Percentiles rank a stretch among this genome's conserved stretches.
phyloP scores from a whole-genome alignment of 2,113 vertebrate species.

The Prietella phreatophila region DNA sequence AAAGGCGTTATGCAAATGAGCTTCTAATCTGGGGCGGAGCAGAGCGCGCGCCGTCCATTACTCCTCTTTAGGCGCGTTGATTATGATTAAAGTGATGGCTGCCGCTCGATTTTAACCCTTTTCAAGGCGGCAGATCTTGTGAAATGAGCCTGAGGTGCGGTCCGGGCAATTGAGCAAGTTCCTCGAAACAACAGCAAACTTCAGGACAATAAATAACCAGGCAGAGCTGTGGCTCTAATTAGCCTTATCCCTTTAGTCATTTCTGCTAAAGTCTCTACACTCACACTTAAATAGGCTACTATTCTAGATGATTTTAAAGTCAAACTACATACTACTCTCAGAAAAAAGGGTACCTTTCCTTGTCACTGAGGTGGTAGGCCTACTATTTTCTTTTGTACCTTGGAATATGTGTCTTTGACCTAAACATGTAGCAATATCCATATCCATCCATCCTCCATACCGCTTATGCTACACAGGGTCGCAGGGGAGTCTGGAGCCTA shows the following conservation, averaged over 20 bases:
- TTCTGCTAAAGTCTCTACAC: not conserved
- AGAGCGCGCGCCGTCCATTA: conserved; percentile 74
- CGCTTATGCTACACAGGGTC: too few species aligned
- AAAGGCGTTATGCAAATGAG: conserved; percentile 77
- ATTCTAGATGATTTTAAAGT: not conserved
- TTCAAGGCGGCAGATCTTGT: conserved; percentile 25
- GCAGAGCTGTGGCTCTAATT: conserved; percentile 1
- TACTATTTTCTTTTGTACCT: not conserved
- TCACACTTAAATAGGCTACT: not conserved
- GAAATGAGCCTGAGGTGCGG: conserved; percentile 10
- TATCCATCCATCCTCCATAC: too few species aligned
- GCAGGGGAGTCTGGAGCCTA: too few species aligned
- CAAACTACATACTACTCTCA: not conserved
- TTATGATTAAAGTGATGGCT: conserved; percentile 85
- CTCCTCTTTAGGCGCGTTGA: conserved; percentile 78
- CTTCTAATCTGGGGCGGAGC: conserved; percentile 74
- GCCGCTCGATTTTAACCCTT: conserved; percentile 69
- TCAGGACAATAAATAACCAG: conserved; percentile 29
- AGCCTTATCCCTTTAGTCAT: not conserved
- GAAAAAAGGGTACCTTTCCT: not conserved
- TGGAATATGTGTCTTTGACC: not conserved
- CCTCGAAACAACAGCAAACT: conserved; percentile 29
- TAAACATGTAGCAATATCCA: not conserved
- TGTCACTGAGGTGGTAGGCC: not conserved
- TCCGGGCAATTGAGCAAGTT: conserved; percentile 15